phyloP scores from a whole-genome alignment of 2,888 invertebrate genomes.

The Eristalinus aeneus region DNA sequence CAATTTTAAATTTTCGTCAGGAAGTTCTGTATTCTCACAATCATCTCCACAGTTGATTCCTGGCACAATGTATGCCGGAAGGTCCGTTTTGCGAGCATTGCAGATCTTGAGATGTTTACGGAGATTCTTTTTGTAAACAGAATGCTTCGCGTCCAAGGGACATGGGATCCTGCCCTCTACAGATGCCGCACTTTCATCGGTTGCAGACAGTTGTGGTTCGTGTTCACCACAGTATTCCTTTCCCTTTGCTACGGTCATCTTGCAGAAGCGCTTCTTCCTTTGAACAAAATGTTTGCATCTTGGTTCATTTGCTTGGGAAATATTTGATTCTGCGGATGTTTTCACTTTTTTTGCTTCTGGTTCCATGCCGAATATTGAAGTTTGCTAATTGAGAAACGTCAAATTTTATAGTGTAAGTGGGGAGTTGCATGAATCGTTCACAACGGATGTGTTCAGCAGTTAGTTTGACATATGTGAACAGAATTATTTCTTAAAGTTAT shows the following conservation, averaged over 20 bases:
- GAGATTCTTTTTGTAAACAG: slow-evolving; percentile 85
- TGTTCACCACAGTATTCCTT: slow-evolving; percentile 89
- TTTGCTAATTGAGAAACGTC: neutral
- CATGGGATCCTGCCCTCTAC: slow-evolving; percentile 84
- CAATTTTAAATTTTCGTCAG: slow-evolving; percentile 75
- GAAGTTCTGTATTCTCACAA: slow-evolving; percentile 29
- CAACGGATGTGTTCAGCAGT: neutral
- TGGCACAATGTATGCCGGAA: slow-evolving; percentile 79
- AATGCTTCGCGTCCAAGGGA: slow-evolving; percentile 89
- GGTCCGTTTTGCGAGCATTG: slow-evolving; percentile 84
- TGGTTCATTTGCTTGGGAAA: neutral
- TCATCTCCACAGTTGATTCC: slow-evolving; percentile 76
- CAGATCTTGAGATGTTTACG: slow-evolving; percentile 87
- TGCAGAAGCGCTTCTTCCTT: slow-evolving; percentile 88
- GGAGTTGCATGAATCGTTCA: neutral
- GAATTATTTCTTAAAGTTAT: no score
- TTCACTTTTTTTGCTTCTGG: slow-evolving; percentile 54
- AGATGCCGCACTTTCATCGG: slow-evolving; percentile 54
- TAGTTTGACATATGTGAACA: neutral
- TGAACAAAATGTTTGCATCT: slow-evolving; percentile 86
- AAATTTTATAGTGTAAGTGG: neutral
- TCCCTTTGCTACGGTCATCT: slow-evolving; percentile 87
- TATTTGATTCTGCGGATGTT: neutral
- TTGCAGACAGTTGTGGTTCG: slow-evolving; percentile 77
- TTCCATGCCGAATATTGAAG: slow-evolving; percentile 29